A percentile compares a stretch with the other conserved stretches of the same genome.
Evolutionary conservation across 2,797 vertebrate genomes (phyloP).

Genomic region (Cephalopachus bancanus): DNA sequence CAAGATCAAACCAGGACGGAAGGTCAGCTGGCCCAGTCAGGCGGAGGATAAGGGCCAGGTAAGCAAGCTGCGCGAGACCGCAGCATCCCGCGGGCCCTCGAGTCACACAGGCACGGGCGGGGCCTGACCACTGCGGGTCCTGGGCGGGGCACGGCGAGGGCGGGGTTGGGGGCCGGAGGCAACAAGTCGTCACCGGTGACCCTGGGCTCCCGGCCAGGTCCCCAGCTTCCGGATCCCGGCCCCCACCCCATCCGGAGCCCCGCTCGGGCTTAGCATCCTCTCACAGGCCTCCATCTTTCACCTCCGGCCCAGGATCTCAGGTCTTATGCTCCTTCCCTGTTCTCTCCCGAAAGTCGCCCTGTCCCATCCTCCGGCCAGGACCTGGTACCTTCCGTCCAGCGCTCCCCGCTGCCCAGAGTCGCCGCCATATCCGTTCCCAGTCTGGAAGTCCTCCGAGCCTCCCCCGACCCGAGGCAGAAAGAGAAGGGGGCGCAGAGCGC

Average conservation of each 20-base stretch:
- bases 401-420: conserved; percentile 81
- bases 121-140: neutral
- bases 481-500: conserved; percentile 46
- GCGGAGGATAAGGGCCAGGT: neutral
- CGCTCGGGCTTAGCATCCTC: conserved; percentile 60
- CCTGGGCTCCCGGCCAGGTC: neutral
- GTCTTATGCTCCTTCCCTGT: neutral
- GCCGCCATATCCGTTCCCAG: conserved; percentile 78
- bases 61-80: neutral
- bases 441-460: conserved; percentile 49
- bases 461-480: conserved; percentile 37
- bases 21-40: neutral
- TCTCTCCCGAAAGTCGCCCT: neutral
- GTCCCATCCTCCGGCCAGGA: conserved; percentile 43
- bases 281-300: conserved; percentile 70
- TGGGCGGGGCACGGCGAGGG: neutral
- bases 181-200: conserved; percentile 22
- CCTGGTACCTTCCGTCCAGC: conserved; percentile 83
- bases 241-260: neutral
- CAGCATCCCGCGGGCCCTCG: neutral
- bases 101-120: neutral
- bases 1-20: neutral
- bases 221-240: neutral
- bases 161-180: conserved; percentile 17
- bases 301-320: conserved; percentile 20